Evolutionary conservation across 2,888 invertebrate species (phyloP), one percentile per base, ranked within the genome.

Genomic region (Acanthosoma haemorrhoidale): DNA sequence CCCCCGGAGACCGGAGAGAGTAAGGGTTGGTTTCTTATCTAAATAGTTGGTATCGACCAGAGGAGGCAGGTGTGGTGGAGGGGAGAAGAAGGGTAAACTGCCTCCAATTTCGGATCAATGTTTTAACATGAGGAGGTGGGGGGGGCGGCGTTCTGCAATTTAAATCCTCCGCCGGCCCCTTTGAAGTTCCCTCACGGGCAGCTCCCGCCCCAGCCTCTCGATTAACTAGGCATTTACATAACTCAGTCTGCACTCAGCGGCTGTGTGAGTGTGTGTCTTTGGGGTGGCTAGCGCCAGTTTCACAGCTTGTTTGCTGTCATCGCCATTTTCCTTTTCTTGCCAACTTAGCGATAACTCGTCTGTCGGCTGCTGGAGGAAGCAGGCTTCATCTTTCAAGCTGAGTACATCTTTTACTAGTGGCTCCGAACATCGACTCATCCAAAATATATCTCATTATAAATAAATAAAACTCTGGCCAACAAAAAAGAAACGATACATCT

Each of bases 101-200:
- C 74, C 74, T 74, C 74, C 75, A 75, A 75, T 75, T 77, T 76
- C 76, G 75, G 76, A 76, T 75, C 76, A 77, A 77, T 77, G 76
- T 77, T 77, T 77, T 76, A 76, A 76, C 76, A 76, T 76, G 76
- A 76, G 76, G 74, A 70, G 61, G 63, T 41, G 72, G 59, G 71
- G 68, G 71, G 73, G 69, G 71, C 71, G 73, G 70, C 74, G 75
- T 73, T 75, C 75, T 75, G 75, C 75, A 75, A 75, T 75, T 75
- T 75, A 75, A 75, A 73, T 75, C 73, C 39, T 18, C 64, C 64
- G 57, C 57, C 38, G 63, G 67, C 36, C 63, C 57, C 72, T 70
- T 73, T 73, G 72, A 70, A 68, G 70, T 66, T n/a, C 4, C 18
- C 32, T 31, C 3, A 13, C 60, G 4, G 34, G 5, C 29, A 29